phyloP scores from a whole-genome alignment of 2,797 vertebrate genomes.

The Anguilla marmorata region DNA sequence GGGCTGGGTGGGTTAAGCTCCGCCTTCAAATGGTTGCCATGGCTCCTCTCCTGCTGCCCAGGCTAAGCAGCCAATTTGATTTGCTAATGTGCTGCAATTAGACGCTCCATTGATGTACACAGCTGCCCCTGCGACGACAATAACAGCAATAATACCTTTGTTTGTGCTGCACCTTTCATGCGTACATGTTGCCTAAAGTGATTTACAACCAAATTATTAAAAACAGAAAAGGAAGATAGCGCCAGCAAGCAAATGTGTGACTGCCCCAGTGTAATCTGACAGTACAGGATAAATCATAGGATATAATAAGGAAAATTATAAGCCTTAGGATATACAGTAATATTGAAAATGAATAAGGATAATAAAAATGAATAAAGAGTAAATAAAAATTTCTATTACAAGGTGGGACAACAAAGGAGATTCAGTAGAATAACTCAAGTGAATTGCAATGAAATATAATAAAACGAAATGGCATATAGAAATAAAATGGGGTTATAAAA shows the following conservation, averaged over 20 bases:
- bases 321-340: neutral
- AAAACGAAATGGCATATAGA: too few species aligned
- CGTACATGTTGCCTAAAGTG: neutral
- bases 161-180: neutral
- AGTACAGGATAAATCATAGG: neutral
- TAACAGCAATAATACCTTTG: neutral
- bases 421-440: too few species aligned
- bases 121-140: neutral
- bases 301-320: neutral
- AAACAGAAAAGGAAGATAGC: neutral
- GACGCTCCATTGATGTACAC: neutral
- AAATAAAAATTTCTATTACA: neutral
- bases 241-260: neutral
- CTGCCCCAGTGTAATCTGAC: neutral
- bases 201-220: neutral
- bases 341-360: neutral
- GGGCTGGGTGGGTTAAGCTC: neutral
- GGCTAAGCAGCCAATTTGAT: slow-evolving; percentile 6
- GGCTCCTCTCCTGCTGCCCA: neutral
- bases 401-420: too few species aligned
- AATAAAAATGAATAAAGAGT: neutral
- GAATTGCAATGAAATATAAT: too few species aligned
- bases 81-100: neutral
- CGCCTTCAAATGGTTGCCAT: neutral
- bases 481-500: too few species aligned